Percentiles rank a stretch among this genome's conserved stretches.
Evolutionary conservation across 2,113 vertebrate species (phyloP).

Genomic region (Mirza zaza): DNA sequence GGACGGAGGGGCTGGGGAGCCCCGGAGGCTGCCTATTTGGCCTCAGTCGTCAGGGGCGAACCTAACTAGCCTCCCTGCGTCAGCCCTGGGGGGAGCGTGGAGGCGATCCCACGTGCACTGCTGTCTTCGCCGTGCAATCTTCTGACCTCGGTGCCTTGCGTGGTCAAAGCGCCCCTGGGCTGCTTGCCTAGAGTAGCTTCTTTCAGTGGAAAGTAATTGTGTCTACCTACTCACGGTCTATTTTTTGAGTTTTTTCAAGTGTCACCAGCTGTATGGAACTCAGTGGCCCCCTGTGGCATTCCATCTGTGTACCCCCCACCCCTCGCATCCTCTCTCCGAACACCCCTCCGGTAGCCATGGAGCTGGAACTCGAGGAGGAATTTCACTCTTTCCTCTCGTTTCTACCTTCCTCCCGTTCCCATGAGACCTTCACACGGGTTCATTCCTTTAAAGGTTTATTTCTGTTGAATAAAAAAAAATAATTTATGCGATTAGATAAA

Average conservation of each 20-base stretch:
- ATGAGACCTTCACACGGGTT: slow-evolving; percentile 55
- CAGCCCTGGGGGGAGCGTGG: background rate
- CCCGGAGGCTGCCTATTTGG: background rate
- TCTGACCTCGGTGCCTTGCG: background rate
- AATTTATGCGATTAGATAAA: slow-evolving; percentile 89
- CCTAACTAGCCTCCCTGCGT: background rate
- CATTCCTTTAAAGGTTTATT: slow-evolving; percentile 84
- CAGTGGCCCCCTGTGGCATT: background rate
- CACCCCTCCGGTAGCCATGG: fast-evolving
- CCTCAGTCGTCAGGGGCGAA: background rate
- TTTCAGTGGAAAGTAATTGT: background rate
- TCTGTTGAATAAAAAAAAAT: slow-evolving; percentile 90
- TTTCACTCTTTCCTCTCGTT: background rate
- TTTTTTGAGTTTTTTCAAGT: background rate
- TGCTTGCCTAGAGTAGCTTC: background rate
- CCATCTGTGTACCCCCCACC: too few species aligned
- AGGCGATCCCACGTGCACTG: background rate
- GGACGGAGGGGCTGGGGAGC: background rate
- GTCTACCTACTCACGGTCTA: background rate
- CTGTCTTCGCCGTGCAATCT: background rate
- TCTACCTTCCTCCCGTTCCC: background rate
- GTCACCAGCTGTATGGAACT: background rate
- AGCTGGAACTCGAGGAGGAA: background rate
- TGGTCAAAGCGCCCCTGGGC: background rate
- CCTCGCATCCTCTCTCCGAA: background rate